Conservation (phyloP, 2,888 invertebrate species). For the Caenorhabditis japonica region DNA sequence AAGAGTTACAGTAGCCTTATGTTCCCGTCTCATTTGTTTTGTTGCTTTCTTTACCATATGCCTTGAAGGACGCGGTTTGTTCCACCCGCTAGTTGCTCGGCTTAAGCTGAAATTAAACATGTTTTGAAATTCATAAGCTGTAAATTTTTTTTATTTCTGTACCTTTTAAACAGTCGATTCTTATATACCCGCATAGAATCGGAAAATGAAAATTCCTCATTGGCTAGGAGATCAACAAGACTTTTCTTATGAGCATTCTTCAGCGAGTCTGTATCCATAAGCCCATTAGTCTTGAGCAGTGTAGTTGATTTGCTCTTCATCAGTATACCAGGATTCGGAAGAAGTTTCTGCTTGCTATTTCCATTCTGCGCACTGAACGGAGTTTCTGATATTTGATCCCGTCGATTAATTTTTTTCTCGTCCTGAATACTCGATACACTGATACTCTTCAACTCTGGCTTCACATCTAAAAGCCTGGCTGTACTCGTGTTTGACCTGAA, state of each 20-base stretch:
- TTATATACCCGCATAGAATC: slow-evolving; percentile 62
- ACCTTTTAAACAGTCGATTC: slow-evolving; percentile 67
- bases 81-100: slow-evolving; percentile 67
- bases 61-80: slow-evolving; percentile 63
- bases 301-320: slow-evolving; percentile 57
- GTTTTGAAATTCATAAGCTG: neutral
- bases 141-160: neutral
- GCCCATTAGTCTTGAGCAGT: slow-evolving; percentile 50
- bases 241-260: slow-evolving; percentile 44
- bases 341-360: slow-evolving; percentile 39
- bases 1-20: slow-evolving; percentile 97
- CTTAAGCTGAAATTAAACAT: slow-evolving; percentile 29
- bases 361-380: slow-evolving; percentile 34
- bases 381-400: neutral
- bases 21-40: slow-evolving; percentile 83
- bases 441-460: slow-evolving; percentile 51
- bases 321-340: slow-evolving; percentile 38
- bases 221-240: slow-evolving; percentile 32
- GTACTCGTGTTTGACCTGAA: slow-evolving; percentile 49
- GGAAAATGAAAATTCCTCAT: slow-evolving; percentile 56
- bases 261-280: slow-evolving; percentile 39
- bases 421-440: slow-evolving; percentile 55
- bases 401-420: slow-evolving; percentile 38
- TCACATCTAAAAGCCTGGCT: slow-evolving; percentile 39
- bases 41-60: slow-evolving; percentile 76